Conservation (phyloP, 1,140 invertebrate genomes). For the Atta texana region DNA sequence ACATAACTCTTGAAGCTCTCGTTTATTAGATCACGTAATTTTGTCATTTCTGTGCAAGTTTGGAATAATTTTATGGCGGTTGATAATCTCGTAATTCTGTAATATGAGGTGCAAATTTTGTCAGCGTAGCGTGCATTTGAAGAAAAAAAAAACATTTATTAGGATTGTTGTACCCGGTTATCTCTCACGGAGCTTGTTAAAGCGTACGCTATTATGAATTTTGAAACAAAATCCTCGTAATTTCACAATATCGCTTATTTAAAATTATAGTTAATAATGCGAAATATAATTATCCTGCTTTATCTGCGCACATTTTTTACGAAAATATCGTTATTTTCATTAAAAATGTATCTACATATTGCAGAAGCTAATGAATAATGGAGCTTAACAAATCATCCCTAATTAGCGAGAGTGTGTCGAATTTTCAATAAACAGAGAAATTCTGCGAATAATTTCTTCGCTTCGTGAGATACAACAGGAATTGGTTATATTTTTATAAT, state of each 20-base stretch:
- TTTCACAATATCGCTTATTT: conserved; percentile 38
- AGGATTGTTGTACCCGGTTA: neutral
- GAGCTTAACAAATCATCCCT: conserved; percentile 29
- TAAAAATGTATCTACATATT: conserved; percentile 33
- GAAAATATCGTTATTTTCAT: conserved; percentile 13
- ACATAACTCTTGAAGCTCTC: neutral
- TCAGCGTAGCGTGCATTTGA: neutral
- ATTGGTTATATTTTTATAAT: conserved; percentile 25
- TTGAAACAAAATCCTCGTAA: conserved; percentile 24
- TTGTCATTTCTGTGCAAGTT: neutral
- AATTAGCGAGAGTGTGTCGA: conserved; percentile 40
- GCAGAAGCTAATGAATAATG: conserved; percentile 23
- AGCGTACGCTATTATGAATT: conserved; percentile 36
- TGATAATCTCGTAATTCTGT: conserved; percentile 27
- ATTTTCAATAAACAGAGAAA: conserved; percentile 40
- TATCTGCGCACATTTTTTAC: conserved; percentile 27
- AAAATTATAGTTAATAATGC: conserved; percentile 36
- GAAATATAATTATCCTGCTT: conserved; percentile 38
- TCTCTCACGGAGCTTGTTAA: conserved; percentile 41
- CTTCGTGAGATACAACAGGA: neutral
- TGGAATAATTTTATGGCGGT: neutral
- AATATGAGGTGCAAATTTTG: neutral
- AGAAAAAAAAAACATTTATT: neutral
- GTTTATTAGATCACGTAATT: conserved; percentile 18
- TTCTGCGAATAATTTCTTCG: neutral